Base-by-base conservation (phyloP, 2,888 invertebrate species). In the Gonocerus acuteangulatus region DNA sequence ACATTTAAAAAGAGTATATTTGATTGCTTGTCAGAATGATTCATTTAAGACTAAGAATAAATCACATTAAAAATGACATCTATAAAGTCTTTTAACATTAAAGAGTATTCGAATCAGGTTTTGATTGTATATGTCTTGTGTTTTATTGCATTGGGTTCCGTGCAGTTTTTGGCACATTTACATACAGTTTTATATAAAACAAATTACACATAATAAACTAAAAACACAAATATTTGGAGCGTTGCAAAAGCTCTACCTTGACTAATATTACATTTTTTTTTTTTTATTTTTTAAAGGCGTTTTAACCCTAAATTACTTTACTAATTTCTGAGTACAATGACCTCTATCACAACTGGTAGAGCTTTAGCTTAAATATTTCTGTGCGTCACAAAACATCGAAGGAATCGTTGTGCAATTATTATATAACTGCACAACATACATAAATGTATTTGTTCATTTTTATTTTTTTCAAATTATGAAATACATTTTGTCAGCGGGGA, bases 31-130 rank as follows among this genome's bases (percentile, higher is more conserved):
- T 54, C 39, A 54, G 51, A 54, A 39, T 39, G 54, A 54, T 54
- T 39, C 22, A 47, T 47, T 11, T 47, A 47, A 45, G 32, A 57
- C 57, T 57, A 57, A 57, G 27, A 45, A 57, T 57, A 57, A 57
- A 57, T 57, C 57, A 57, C 57, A 47, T 47, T 47, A n/a, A 21
- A 47, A 22, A 47, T 47, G 47, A 47, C 22, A 47, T 44, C 45
- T 57, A 57, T 44, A 57, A 47, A 57, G 57, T 57, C 57, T 57
- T 57, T n/a, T 47, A 57, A 45, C 45, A 52, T 52, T 60, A 54
- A 61, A 45, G 54, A 61, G 54, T 54, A 61, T 61, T 61, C 47
- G 36, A 61, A 54, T 57, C 47, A 61, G 54, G 54, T 60, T 57
- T 60, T 47, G 54, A 54, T 61, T 61, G 61, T 61, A 49, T 23